Conservation (phyloP, 2,888 invertebrate genomes). For the Agonum fuliginosum region DNA sequence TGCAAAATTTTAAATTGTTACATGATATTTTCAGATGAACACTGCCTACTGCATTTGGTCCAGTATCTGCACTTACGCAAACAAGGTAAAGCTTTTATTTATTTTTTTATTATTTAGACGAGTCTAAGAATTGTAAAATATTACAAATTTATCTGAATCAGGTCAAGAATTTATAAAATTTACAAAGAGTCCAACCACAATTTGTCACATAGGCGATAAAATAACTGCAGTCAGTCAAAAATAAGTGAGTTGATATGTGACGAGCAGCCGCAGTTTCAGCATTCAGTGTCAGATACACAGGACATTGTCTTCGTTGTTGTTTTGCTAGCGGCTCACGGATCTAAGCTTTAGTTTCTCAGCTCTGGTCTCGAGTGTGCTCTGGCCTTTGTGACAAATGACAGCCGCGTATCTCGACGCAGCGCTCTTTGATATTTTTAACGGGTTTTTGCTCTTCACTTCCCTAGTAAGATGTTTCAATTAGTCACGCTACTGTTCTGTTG, state of each 20-base stretch:
- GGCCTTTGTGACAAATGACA: slow-evolving; percentile 66
- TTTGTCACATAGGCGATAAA: slow-evolving; percentile 18
- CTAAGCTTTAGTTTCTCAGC: no score
- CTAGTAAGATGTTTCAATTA: slow-evolving; percentile 68
- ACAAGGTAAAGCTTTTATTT: no score
- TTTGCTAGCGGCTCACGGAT: slow-evolving; percentile 1
- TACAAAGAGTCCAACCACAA: background rate
- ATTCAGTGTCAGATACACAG: background rate
- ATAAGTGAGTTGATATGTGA: slow-evolving; percentile 24
- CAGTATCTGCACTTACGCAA: no score
- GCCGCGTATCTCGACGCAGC: slow-evolving; percentile 64
- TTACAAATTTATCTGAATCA: background rate
- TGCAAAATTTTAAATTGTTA: no score
- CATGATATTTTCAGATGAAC: no score
- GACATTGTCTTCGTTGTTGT: no score
- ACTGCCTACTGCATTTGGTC: no score
- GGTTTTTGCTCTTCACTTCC: slow-evolving; percentile 63
- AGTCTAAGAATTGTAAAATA: background rate
- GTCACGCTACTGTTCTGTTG: slow-evolving; percentile 67
- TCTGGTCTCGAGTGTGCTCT: slow-evolving; percentile 8
- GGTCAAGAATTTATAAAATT: background rate
- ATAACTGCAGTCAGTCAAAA: slow-evolving; percentile 8
- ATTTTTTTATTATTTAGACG: no score
- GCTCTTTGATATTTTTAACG: slow-evolving; percentile 67
- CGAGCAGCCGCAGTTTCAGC: slow-evolving; percentile 21